Base-by-base conservation (phyloP, 2,113 vertebrate species). In the Anguilla rostrata region DNA sequence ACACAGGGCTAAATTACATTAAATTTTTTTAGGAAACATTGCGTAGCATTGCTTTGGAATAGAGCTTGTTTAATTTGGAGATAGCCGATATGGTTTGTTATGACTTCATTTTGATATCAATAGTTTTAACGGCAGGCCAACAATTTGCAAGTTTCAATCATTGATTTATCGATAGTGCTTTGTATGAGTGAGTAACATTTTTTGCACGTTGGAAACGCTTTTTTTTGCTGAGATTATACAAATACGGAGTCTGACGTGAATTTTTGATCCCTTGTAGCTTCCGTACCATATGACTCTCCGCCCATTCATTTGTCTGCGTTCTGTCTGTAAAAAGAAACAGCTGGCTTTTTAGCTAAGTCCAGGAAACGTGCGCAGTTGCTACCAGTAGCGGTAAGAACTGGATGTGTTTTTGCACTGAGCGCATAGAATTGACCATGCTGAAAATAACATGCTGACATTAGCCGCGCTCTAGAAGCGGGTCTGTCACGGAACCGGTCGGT, bases 281-380 rank as follows among this genome's bases (percentile, higher is more conserved):
- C 97, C 97, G 96, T 97, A 90, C 89, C 96, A 96, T 96, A 93
- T 96, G 96, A 95, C 95, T 95, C 49, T 83, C 53, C 82, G 5
- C 89, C 90, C 91, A 92, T 75, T 83, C 82, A 34, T 83, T 83
- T 87, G 78, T 39, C 49, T 84, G 57, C 83, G 60, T 6, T 66
- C 40, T 84, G 78, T 11, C 53, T 34, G 78, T 84, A 2, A 66
- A 88, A 75, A 71, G 18, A n/a, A 84, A 20, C 16, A 84, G 63
- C 82, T 34, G n/a, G 71, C 86, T 80, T 39, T 20, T 12, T 81
- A 63, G 85, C 53, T 92, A 91, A 75, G 39, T 80, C 34, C 78
- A 40, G 78, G 34, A 56, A 34, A 29, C 14, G 82, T 83, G 78
- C 20, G 12, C 49, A 40, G 39, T 80, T 40, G 12, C 78, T 41